phyloP scores from a whole-genome alignment of 2,113 vertebrate genomes.

The Lates calcarifer region DNA sequence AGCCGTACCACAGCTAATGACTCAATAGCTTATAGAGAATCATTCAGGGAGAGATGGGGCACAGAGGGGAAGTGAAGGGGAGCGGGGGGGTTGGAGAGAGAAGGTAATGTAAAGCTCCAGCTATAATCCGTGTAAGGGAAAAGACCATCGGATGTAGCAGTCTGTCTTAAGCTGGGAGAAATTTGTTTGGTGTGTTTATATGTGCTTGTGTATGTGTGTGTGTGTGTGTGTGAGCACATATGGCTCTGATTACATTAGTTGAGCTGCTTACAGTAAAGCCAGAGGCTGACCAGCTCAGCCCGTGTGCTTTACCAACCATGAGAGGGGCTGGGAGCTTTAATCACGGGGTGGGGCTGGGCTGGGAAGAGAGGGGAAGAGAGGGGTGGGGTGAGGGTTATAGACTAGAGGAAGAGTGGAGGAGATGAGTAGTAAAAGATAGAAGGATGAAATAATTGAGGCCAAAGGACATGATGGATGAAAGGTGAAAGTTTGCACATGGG shows the following conservation, averaged over 20 bases:
- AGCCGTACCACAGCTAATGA: slow-evolving; percentile 59
- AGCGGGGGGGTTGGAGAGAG: not conserved
- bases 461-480: slow-evolving; percentile 65
- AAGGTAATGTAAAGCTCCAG: slow-evolving; percentile 69
- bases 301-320: slow-evolving; percentile 64
- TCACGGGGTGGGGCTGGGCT: slow-evolving; percentile 32
- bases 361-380: not conserved
- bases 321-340: slow-evolving; percentile 65
- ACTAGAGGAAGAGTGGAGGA: slow-evolving; percentile 21
- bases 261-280: slow-evolving; percentile 77
- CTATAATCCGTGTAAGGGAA: slow-evolving; percentile 77
- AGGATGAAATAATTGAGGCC: slow-evolving; percentile 70
- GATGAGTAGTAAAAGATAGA: slow-evolving; percentile 70
- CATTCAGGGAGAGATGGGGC: slow-evolving; percentile 52
- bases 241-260: slow-evolving; percentile 73
- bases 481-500: slow-evolving; percentile 69
- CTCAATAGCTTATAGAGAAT: slow-evolving; percentile 69
- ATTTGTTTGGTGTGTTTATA: slow-evolving; percentile 53
- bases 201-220: slow-evolving; percentile 37
- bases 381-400: not conserved
- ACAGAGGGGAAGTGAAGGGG: not conserved
- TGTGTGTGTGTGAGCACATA: slow-evolving; percentile 62
- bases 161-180: slow-evolving; percentile 69
- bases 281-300: slow-evolving; percentile 73
- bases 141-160: slow-evolving; percentile 70